phyloP scores from a whole-genome alignment of 1,140 invertebrate genomes.

The Pseudomyrmex concolor region DNA sequence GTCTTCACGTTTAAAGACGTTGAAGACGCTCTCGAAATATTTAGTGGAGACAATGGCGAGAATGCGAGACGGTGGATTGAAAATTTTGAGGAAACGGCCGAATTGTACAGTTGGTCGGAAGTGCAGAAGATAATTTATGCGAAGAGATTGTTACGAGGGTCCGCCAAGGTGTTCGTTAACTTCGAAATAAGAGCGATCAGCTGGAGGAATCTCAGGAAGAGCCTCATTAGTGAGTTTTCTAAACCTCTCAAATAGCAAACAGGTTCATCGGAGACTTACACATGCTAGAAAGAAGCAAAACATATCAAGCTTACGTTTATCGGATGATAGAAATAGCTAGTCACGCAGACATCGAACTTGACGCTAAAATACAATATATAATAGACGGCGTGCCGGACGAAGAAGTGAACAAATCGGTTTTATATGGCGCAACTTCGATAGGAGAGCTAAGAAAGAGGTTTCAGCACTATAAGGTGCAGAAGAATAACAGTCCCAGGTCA shows the following conservation, averaged over 20 bases:
- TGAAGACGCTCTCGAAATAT: conserved; percentile 60
- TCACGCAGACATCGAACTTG: conserved; percentile 63
- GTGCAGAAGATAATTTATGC: conserved; percentile 64
- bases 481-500: background rate
- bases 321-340: conserved; percentile 65
- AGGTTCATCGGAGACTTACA: conserved; percentile 55
- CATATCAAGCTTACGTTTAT: conserved; percentile 21
- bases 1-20: conserved; percentile 56
- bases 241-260: conserved; percentile 50
- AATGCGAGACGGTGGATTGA: conserved; percentile 63
- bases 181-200: conserved; percentile 61
- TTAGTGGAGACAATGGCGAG: conserved; percentile 60
- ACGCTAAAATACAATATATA: conserved; percentile 72
- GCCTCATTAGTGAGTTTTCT: conserved; percentile 66
- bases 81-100: conserved; percentile 68
- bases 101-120: conserved; percentile 66
- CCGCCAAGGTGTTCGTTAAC: conserved; percentile 66
- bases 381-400: conserved; percentile 71
- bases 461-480: background rate
- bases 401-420: conserved; percentile 54
- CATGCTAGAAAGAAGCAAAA: conserved; percentile 3
- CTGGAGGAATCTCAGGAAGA: conserved; percentile 62
- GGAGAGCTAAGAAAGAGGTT: conserved; percentile 6
- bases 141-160: conserved; percentile 62
- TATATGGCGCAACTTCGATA: conserved; percentile 57